Conservation (phyloP, 2,888 invertebrate genomes). For the Drosophila peninsularis region DNA sequence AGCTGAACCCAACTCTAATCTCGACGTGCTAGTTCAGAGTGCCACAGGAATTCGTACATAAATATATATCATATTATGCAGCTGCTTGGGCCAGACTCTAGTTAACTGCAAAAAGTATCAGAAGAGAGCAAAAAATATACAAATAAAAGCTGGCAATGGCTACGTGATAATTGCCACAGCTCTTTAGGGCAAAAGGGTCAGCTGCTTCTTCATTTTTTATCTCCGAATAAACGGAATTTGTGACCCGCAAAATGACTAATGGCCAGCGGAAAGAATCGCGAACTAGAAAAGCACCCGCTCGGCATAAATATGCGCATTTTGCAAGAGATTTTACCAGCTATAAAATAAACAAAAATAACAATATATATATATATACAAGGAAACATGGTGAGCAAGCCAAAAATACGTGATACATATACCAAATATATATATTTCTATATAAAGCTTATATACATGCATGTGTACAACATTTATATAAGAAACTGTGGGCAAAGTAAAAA, state of each 20-base stretch:
- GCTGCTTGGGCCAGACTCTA: not conserved
- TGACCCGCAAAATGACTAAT: slow-evolving; percentile 63
- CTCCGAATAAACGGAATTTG: slow-evolving; percentile 17
- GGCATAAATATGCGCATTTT: slow-evolving; percentile 79
- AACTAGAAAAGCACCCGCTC: slow-evolving; percentile 26
- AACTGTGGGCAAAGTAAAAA: slow-evolving; percentile 45
- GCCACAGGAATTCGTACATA: not conserved
- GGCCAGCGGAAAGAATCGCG: slow-evolving; percentile 37
- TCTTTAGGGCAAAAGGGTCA: slow-evolving; percentile 69
- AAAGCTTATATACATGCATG: not conserved
- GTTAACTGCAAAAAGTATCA: slow-evolving; percentile 1
- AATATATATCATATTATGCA: not conserved
- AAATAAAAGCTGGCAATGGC: slow-evolving; percentile 31
- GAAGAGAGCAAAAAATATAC: slow-evolving; percentile 15
- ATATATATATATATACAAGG: not conserved
- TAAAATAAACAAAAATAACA: slow-evolving; percentile 50
- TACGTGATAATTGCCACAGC: slow-evolving; percentile 73
- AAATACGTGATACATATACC: slow-evolving; percentile 8
- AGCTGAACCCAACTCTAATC: not conserved
- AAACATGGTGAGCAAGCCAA: slow-evolving; percentile 6
- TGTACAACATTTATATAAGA: not conserved
- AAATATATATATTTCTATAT: not conserved
- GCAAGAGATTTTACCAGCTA: slow-evolving; percentile 63
- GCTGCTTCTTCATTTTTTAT: slow-evolving; percentile 35
- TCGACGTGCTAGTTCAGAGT: not conserved